Evolutionary conservation across 2,113 vertebrate genomes (phyloP).

Genomic region (Fregata magnificens): DNA sequence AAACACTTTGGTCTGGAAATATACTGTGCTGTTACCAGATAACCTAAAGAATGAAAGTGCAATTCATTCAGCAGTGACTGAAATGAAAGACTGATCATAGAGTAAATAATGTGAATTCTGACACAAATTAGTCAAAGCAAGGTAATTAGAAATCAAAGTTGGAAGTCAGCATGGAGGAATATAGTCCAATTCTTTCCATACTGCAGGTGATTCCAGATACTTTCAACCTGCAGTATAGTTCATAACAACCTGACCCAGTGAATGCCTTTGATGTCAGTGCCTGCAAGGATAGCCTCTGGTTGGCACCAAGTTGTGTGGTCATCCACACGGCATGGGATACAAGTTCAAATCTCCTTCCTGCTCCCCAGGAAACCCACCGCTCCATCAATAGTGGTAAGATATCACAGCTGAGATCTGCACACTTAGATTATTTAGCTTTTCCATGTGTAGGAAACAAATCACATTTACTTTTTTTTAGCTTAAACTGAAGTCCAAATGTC

Average conservation of each 20-base stretch:
- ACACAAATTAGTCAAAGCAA: background rate
- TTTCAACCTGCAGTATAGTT: background rate
- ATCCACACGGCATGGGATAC: rapidly evolving
- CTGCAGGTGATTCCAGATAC: background rate
- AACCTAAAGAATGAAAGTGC: background rate
- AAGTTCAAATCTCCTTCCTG: background rate
- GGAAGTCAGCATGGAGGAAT: background rate
- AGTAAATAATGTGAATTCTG: background rate
- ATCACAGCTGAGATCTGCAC: background rate
- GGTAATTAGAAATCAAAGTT: background rate
- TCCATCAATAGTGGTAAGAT: background rate
- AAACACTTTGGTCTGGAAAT: background rate
- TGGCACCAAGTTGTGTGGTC: background rate
- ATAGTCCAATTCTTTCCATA: background rate
- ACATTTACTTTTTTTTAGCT: background rate
- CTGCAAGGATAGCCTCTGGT: background rate
- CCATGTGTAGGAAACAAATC: background rate
- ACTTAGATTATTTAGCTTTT: background rate
- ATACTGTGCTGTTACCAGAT: background rate
- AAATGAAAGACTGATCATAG: background rate
- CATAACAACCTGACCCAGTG: background rate
- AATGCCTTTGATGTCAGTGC: background rate
- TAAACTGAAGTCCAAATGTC: background rate
- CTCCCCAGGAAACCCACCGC: background rate
- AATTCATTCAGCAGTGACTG: background rate